Percentiles rank a stretch among this genome's conserved stretches.
Conservation (phyloP, 1,140 invertebrate genomes). For the Steinernema feltiae region DNA sequence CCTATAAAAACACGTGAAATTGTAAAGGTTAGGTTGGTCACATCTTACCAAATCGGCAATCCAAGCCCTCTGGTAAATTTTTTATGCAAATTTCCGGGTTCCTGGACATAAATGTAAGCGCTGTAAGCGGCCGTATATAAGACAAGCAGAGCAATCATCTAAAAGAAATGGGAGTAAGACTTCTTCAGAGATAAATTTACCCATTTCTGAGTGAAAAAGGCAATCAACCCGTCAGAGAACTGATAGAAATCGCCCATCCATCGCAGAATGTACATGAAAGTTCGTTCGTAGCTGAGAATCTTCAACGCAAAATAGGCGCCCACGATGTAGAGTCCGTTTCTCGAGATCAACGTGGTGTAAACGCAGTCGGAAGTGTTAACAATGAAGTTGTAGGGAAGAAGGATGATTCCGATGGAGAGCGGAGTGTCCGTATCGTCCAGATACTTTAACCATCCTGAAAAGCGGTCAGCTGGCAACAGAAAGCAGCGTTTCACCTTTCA, state of each 20-base stretch:
- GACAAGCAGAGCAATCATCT: slow-evolving; percentile 46
- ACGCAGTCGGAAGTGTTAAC: slow-evolving; percentile 70
- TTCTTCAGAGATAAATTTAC: slow-evolving; percentile 24
- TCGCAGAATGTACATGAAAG: slow-evolving; percentile 43
- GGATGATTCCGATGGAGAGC: slow-evolving; percentile 66
- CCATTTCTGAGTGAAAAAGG: slow-evolving; percentile 45
- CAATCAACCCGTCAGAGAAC: slow-evolving; percentile 41
- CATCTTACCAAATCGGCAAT: slow-evolving; percentile 43
- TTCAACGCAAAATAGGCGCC: slow-evolving; percentile 46
- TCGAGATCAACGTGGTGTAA: slow-evolving; percentile 60
- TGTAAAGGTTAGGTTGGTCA: not conserved
- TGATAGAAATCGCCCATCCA: slow-evolving; percentile 43
- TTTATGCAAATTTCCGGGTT: slow-evolving; percentile 44
- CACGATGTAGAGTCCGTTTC: slow-evolving; percentile 37
- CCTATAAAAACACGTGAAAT: slow-evolving; percentile 30
- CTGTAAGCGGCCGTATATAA: slow-evolving; percentile 46
- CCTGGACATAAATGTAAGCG: slow-evolving; percentile 53
- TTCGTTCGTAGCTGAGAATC: slow-evolving; percentile 46
- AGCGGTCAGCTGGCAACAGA: not conserved
- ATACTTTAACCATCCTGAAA: slow-evolving; percentile 67
- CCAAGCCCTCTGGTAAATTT: slow-evolving; percentile 53
- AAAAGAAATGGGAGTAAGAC: slow-evolving; percentile 25
- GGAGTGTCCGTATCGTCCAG: slow-evolving; percentile 61
- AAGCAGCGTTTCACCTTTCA: slow-evolving; percentile 25
- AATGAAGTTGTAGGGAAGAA: slow-evolving; percentile 70